phyloP scores from a whole-genome alignment of 2,797 vertebrate genomes.

The Lutjanus argentimaculatus region DNA sequence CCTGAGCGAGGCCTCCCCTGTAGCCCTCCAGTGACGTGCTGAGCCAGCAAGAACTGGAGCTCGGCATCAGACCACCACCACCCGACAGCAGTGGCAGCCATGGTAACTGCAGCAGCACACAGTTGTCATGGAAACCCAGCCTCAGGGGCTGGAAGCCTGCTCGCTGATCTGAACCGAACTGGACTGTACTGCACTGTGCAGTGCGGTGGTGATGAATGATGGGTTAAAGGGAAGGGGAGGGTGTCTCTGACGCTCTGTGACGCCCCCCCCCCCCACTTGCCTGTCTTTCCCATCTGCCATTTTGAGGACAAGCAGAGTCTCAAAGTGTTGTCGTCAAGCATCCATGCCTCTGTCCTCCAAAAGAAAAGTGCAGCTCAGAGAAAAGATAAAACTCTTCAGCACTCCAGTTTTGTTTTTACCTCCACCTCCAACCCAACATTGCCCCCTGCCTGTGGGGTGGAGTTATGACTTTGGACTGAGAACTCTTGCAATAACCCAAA shows the following conservation, averaged over 20 bases:
- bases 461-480: conserved; percentile 65
- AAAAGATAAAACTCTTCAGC: conserved; percentile 14
- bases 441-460: conserved; percentile 62
- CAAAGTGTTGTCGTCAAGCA: conserved; percentile 18
- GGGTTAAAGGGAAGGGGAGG: conserved; percentile 28
- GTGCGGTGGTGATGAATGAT: conserved; percentile 54
- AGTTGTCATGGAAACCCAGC: conserved; percentile 73
- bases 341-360: conserved; percentile 1
- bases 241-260: conserved; percentile 30
- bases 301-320: conserved; percentile 50
- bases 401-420: conserved; percentile 22
- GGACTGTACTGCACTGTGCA: conserved; percentile 48
- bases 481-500: conserved; percentile 10
- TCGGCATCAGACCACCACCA: conserved; percentile 52
- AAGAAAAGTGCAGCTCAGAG: conserved; percentile 24
- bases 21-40: conserved; percentile 57
- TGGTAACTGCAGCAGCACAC: conserved; percentile 69
- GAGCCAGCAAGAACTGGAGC: conserved; percentile 74
- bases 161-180: conserved; percentile 68
- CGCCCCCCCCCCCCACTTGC: conserved; percentile 47
- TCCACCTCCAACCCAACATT: conserved; percentile 39
- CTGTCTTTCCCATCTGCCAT: conserved; percentile 36
- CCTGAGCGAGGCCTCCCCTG: conserved; percentile 52
- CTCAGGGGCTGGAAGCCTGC: conserved; percentile 54
- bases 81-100: conserved; percentile 60